Evolutionary conservation across 2,888 invertebrate genomes (phyloP).

Genomic region (Agriotes lineatus): DNA sequence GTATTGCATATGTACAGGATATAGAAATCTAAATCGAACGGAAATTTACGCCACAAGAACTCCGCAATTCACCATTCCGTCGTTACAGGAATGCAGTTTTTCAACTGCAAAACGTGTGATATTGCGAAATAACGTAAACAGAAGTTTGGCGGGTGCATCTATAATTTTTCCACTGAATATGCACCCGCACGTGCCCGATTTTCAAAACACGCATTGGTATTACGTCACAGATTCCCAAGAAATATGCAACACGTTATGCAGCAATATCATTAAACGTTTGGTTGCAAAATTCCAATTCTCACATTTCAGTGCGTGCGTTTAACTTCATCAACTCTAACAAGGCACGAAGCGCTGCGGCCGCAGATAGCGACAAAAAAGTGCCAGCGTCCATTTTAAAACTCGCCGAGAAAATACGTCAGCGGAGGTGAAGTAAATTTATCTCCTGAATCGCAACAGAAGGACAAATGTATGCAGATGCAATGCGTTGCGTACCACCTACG

Average conservation of each 20-base stretch:
- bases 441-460: conserved; percentile 27
- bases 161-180: too few relatives aligned
- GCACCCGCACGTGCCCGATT: too few relatives aligned
- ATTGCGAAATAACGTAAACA: too few relatives aligned
- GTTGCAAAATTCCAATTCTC: conserved; percentile 6
- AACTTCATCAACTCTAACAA: conserved; percentile 10
- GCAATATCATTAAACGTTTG: not conserved
- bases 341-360: not conserved
- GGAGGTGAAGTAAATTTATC: conserved; percentile 25
- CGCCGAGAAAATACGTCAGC: conserved; percentile 8
- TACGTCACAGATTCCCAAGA: too few relatives aligned
- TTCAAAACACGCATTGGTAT: too few relatives aligned
- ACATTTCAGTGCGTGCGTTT: conserved; percentile 15
- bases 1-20: too few relatives aligned
- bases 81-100: too few relatives aligned
- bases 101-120: too few relatives aligned
- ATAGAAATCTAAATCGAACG: too few relatives aligned
- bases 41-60: too few relatives aligned
- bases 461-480: conserved; percentile 41
- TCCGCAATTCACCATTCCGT: too few relatives aligned
- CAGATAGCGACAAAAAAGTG: not conserved
- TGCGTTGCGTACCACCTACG: conserved; percentile 38
- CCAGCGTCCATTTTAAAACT: not conserved
- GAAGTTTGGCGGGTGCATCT: too few relatives aligned
- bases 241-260: not conserved